Base-by-base conservation (phyloP, 2,113 vertebrate genomes). In the Amphiprion percula region DNA sequence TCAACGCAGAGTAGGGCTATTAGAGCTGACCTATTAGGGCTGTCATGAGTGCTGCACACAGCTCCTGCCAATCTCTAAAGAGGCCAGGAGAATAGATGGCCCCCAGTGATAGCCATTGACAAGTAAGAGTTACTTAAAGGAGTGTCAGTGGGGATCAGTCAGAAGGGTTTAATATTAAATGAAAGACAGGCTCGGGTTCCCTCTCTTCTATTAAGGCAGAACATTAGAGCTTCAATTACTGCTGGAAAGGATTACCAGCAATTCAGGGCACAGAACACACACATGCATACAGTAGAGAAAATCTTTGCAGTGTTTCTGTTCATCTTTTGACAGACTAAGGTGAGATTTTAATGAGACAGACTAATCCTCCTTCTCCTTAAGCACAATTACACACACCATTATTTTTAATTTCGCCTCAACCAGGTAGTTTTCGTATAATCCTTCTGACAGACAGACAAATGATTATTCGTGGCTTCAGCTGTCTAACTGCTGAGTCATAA, bases 111-210 rank as follows among this genome's bases (percentile, higher is more conserved):
- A 87, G 70, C 79, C 86, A 89, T 77, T 46, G 8, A 86, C 79
- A 89, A 81, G 82, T 92, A 90, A 93, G 83, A 89, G 92, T 94
- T 92, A 93, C 81, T 92, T 93, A 91, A 92, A 90, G 79, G 54
- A 86, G 79, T 67, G 69, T 87, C 82, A 83, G 68, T 41, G 5
- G 63, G 70, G 74, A 77, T 91, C 87, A 79, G 85, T 91, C 88
- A 82, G 62, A 87, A 65, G 67, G 73, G 83, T 84, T 94, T 90
- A 80, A 93, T 92, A 92, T 92, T 88, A 80, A 88, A 92, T 84
- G 77, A 93, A 80, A 82, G 61, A 39, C 58, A 65, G 87, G 78
- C 80, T 95, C 87, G 3, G 74, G 90, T 94, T 94, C 74, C 79
- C 67, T 28, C 62, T 87, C 26, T 65, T 87, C 77, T 81, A 60